A percentile compares a stretch with the other conserved stretches of the same genome.
Evolutionary conservation across 2,113 vertebrate genomes (phyloP).

Genomic region (Strigops habroptila): DNA sequence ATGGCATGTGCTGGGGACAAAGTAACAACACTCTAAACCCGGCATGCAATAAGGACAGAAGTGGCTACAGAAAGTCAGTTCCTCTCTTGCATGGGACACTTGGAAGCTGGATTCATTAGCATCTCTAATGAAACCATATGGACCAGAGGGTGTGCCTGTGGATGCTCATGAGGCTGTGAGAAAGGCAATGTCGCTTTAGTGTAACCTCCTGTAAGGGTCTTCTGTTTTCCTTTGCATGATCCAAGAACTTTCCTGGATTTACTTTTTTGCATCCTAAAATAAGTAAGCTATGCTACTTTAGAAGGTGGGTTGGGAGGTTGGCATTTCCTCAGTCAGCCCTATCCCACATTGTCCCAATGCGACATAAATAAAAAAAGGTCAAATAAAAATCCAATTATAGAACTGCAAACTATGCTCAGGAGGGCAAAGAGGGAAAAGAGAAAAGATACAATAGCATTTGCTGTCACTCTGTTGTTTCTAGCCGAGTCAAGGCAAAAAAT

Average conservation of each 20-base stretch:
- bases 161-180: not conserved
- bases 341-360: not conserved
- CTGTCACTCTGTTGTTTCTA: conserved; percentile 9
- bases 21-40: not conserved
- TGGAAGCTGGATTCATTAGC: not conserved
- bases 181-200: not conserved
- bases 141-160: not conserved
- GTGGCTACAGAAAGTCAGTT: not conserved
- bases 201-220: not conserved
- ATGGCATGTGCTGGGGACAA: not conserved
- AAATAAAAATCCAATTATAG: not conserved
- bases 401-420: not conserved
- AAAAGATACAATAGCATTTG: not conserved
- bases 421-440: not conserved
- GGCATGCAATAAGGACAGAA: not conserved
- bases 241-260: not conserved
- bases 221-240: not conserved
- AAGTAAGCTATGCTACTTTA: not conserved
- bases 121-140: not conserved
- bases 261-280: not conserved
- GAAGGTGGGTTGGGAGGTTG: not conserved
- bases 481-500: not conserved
- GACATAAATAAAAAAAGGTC: not conserved
- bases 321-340: not conserved
- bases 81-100: not conserved